Conservation (phyloP, 1,140 invertebrate genomes). For the Scaptomyza graminum region DNA sequence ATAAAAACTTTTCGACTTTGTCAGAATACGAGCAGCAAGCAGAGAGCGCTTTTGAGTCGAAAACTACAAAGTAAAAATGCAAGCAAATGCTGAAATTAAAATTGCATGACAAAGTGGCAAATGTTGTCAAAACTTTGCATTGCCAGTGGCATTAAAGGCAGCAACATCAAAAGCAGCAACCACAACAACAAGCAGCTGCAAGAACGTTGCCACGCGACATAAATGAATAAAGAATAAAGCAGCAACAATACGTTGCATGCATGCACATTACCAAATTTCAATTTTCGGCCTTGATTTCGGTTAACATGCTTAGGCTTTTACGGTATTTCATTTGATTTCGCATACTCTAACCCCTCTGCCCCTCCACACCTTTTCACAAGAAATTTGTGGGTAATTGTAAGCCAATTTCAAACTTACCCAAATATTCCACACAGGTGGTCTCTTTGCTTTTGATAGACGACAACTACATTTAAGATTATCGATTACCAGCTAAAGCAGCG, state of each 20-base stretch:
- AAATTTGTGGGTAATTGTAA: slow-evolving; percentile 21
- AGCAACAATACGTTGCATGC: slow-evolving; percentile 37
- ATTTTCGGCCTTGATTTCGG: slow-evolving; percentile 61
- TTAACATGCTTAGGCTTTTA: slow-evolving; percentile 15
- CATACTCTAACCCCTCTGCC: not conserved
- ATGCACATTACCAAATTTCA: slow-evolving; percentile 39
- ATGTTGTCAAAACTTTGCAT: slow-evolving; percentile 76
- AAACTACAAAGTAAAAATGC: slow-evolving; percentile 62
- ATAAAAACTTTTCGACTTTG: slow-evolving; percentile 80
- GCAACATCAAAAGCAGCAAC: slow-evolving; percentile 2
- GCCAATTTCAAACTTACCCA: slow-evolving; percentile 62
- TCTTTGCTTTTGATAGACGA: slow-evolving; percentile 16
- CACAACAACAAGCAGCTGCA: slow-evolving; percentile 2
- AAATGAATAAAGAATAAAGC: slow-evolving; percentile 21
- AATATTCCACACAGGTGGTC: slow-evolving; percentile 46
- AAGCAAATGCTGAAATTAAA: slow-evolving; percentile 66
- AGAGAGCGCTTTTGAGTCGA: slow-evolving; percentile 21
- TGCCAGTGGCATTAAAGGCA: slow-evolving; percentile 19
- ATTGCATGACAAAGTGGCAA: slow-evolving; percentile 80
- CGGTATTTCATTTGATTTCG: not conserved
- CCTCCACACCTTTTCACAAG: not conserved
- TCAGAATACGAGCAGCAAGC: slow-evolving; percentile 64
- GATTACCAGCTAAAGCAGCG: slow-evolving; percentile 57
- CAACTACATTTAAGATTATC: slow-evolving; percentile 41
- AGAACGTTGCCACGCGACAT: slow-evolving; percentile 40